Evolutionary conservation across 1,140 invertebrate species (phyloP).

Genomic region (Drosophila kurseongensis): DNA sequence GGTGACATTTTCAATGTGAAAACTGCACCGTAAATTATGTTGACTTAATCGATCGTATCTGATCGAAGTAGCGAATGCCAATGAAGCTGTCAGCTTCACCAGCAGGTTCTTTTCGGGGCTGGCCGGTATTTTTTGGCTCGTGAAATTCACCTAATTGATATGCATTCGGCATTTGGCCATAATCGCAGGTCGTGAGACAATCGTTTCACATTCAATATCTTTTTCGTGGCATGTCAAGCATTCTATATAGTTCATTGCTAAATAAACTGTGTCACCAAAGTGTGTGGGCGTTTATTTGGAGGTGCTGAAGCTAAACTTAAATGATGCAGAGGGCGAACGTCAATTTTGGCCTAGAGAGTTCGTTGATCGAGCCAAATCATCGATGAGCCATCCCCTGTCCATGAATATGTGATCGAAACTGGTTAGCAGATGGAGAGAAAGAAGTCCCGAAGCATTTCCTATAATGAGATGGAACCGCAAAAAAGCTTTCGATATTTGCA

Average conservation of each 20-base stretch:
- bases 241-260: slow-evolving; percentile 74
- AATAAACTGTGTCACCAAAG: slow-evolving; percentile 51
- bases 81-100: slow-evolving; percentile 22
- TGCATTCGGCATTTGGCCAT: slow-evolving; percentile 55
- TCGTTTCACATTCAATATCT: slow-evolving; percentile 52
- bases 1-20: slow-evolving; percentile 60
- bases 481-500: slow-evolving; percentile 5
- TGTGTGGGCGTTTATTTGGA: slow-evolving; percentile 50
- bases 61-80: slow-evolving; percentile 41
- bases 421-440: slow-evolving; percentile 19
- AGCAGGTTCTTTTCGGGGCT: slow-evolving; percentile 38
- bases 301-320: slow-evolving; percentile 4
- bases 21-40: slow-evolving; percentile 48
- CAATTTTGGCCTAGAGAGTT: slow-evolving; percentile 61
- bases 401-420: slow-evolving; percentile 35
- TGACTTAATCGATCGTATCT: slow-evolving; percentile 35
- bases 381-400: slow-evolving; percentile 36
- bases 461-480: slow-evolving; percentile 29
- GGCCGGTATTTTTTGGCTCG: slow-evolving; percentile 39
- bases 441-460: slow-evolving; percentile 7
- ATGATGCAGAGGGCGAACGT: slow-evolving; percentile 18
- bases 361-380: slow-evolving; percentile 39
- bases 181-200: slow-evolving; percentile 57
- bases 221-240: slow-evolving; percentile 37
- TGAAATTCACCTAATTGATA: slow-evolving; percentile 66